Evolutionary conservation across 2,888 invertebrate species (phyloP).

Genomic region (Petrophora chlorosata): DNA sequence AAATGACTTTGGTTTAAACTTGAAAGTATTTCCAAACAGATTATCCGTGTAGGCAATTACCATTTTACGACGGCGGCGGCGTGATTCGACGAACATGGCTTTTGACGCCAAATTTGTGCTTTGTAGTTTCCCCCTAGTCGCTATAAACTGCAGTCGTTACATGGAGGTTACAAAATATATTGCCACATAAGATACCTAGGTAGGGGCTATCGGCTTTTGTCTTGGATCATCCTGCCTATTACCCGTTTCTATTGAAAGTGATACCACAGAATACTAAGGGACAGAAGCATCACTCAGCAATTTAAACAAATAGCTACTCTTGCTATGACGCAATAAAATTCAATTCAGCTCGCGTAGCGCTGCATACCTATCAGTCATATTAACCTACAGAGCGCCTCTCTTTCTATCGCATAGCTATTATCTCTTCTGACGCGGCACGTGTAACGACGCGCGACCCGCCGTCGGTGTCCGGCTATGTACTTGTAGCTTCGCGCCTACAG

Average conservation of each 20-base stretch:
- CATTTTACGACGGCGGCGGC: conserved; percentile 57
- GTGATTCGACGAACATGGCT: conserved; percentile 52
- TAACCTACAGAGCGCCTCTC: too few species aligned
- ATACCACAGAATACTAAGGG: too few species aligned
- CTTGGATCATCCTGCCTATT: background rate
- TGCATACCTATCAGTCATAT: too few species aligned
- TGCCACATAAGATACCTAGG: conserved; percentile 13
- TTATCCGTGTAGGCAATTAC: conserved; percentile 55
- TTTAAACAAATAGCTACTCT: too few species aligned
- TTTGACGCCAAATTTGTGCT: conserved; percentile 46
- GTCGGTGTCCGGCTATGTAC: too few species aligned
- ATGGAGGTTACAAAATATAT: conserved; percentile 28
- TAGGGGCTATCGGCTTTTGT: background rate
- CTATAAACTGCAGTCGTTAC: conserved; percentile 38
- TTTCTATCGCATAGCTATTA: too few species aligned
- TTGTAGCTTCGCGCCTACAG: too few species aligned
- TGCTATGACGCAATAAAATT: too few species aligned
- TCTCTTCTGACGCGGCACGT: too few species aligned
- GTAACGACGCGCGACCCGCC: too few species aligned
- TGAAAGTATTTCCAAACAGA: conserved; percentile 62
- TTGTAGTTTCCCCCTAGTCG: conserved; percentile 49
- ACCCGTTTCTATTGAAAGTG: background rate
- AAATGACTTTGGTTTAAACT: conserved; percentile 60
- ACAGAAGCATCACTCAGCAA: too few species aligned
- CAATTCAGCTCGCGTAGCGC: too few species aligned